Evolutionary conservation across 2,113 vertebrate species (phyloP).

Genomic region (Melanerpes formicivorus): DNA sequence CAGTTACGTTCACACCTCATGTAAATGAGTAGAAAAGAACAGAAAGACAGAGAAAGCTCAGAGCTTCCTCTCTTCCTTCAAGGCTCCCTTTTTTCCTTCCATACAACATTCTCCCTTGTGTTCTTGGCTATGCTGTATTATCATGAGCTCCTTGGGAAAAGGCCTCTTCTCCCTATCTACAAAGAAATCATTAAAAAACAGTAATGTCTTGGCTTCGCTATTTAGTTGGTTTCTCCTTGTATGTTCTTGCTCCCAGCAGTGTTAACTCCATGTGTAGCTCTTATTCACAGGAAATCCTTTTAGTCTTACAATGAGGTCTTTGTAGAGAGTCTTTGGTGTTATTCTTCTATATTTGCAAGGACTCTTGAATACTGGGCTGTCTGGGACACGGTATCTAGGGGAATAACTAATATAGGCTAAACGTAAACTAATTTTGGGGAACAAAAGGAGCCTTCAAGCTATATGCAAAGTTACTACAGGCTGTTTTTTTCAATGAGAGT

Average conservation of each 20-base stretch:
- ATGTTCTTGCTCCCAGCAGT: slow-evolving; percentile 65
- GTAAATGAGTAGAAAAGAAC: slow-evolving; percentile 10
- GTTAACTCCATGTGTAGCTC: slow-evolving; percentile 64
- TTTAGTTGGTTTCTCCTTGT: slow-evolving; percentile 61
- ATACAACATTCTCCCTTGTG: slow-evolving; percentile 29
- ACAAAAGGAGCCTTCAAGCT: slow-evolving; percentile 62
- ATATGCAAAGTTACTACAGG: slow-evolving; percentile 51
- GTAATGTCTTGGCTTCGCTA: slow-evolving; percentile 43
- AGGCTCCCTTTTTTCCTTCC: slow-evolving; percentile 12
- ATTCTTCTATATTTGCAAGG: slow-evolving; percentile 64
- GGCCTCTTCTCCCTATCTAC: slow-evolving; percentile 46
- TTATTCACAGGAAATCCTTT: slow-evolving; percentile 68
- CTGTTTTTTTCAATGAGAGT: slow-evolving; percentile 49
- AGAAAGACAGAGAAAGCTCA: slow-evolving; percentile 26
- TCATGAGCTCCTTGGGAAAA: slow-evolving; percentile 60
- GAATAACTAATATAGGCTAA: slow-evolving; percentile 61
- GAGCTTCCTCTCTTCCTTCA: slow-evolving; percentile 38
- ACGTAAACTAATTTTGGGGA: slow-evolving; percentile 63
- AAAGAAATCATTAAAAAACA: slow-evolving; percentile 49
- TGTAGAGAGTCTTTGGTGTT: slow-evolving; percentile 63
- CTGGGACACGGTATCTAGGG: slow-evolving; percentile 40
- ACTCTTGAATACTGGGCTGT: slow-evolving; percentile 37
- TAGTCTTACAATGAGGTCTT: slow-evolving; percentile 62
- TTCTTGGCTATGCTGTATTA: slow-evolving; percentile 12
- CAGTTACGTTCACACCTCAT: slow-evolving; percentile 19